Evolutionary conservation across 2,113 vertebrate genomes (phyloP), one percentile per base, ranked within the genome.

Genomic region (Oenanthe oenanthe): DNA sequence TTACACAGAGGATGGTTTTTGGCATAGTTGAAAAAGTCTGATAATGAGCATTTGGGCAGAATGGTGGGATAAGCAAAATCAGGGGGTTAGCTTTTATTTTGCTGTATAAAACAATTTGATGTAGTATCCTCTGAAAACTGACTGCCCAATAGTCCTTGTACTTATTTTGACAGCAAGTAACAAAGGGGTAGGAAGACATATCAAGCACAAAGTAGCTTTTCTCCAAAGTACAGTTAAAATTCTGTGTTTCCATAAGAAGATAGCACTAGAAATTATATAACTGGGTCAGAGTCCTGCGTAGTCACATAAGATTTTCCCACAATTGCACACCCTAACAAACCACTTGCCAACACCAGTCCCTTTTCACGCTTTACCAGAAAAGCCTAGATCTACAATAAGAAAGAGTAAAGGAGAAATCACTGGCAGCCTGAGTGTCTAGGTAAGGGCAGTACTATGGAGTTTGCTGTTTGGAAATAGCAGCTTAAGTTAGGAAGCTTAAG

Each of bases 61-160:
- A 88, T 28, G n/a, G 38, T 95, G 76, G 66, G 58, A 97, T 97
- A 82, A 94, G 82, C 88, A 97, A 96, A 96, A 87, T 95, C 78
- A 93, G 36, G 63, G 85, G 54, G 31, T 54, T 70, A 75, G 36
- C 70, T 75, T 87, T 66, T 89, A 85, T 95, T 97, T 95, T 96
- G 70, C 51, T 13, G 31, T 13, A 77, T 31, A 74, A 79, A 43
- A 70, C 15, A 53, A 54, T 51, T 71, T 70, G 25, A 47, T 38
- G 12, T 28, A 32, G n/a, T 54, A 82, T 61, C 38, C 54, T 63
- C 81, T 86, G 57, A 61, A 87, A 95, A 91, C 2, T 78, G 45
- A 53, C 54, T 78, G 43, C 38, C 66, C 32, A 24, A 12, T 7
- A 75, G 36, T 40, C 80, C 45, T 48, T 36, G 25, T 56, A 75